Base-by-base conservation (phyloP, 2,797 vertebrate species). In the Oophaga sylvatica region DNA sequence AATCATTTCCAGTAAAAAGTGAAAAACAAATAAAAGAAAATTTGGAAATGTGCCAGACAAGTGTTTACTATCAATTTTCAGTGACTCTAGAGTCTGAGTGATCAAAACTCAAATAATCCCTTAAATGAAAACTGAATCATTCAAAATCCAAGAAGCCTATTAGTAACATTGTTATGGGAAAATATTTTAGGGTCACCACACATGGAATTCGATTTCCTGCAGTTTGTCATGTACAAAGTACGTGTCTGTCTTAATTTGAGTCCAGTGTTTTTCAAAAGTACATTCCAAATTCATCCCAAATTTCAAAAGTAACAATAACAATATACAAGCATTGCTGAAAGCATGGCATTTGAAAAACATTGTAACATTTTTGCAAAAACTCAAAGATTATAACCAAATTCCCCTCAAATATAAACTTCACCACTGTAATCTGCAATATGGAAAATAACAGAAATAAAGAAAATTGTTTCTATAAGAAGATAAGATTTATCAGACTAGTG, bases 121-220 rank as follows among this genome's bases (percentile, higher is more conserved):
- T 45, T 63, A 77, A 84, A 84, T 73, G 59, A 84, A 31, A 84
- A 75, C 70, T 26, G 67, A 83, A 31, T 84, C 70, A 62, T 60
- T 70, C 20, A 45, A 48, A 76, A 76, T 75, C 35, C 9, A 48
- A 20, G 3, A 22, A 75, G 56, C 13, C 26, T 9, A 81, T 26
- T 26, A 75, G 53, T 22, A 20, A 35, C 20, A 76, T 59, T 62
- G 70, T 77, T 84, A 84, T 84, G 83, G 83, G 83, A 84, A 84
- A 84, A 76, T 53, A 76, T 45, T 48, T 77, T 12, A 77, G 71
- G 57, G 71, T 77, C 71, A 84, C 60, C 59, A 76, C 70, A 62
- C 59, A 84, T 22, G 22, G 41, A 84, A 29, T 84, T n/a, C 11
- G 4, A 77, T 84, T 76, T 84, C 83, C 83, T 84, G 83, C 48